These are phyloP conservation scores for Elephantulus edwardii DNA, from an alignment of 2,113 vertebrate species.

Conservation along the genomic window DNA sequence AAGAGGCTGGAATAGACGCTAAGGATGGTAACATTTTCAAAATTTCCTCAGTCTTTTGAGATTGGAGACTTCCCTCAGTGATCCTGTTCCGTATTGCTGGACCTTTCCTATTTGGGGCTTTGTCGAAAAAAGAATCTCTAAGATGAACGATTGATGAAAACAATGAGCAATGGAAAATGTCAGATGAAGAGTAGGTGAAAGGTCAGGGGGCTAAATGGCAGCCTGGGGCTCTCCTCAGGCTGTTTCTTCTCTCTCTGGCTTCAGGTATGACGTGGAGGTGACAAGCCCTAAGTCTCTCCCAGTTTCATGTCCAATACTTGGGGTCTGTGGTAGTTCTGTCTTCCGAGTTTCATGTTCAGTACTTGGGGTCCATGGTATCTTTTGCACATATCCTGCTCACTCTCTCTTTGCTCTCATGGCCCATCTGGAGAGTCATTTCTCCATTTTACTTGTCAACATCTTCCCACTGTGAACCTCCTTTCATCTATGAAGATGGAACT, in stretches of 20 bases:
- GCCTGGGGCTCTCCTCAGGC: not conserved
- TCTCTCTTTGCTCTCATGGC: accelerated
- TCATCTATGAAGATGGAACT: not conserved
- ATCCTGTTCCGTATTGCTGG: not conserved
- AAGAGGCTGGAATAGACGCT: not conserved
- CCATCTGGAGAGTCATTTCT: not conserved
- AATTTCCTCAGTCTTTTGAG: not conserved
- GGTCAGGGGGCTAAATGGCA: not conserved
- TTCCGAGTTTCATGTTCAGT: no score
- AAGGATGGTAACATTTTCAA: accelerated
- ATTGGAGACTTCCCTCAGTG: not conserved
- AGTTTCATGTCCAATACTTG: not conserved
- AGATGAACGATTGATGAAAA: not conserved
- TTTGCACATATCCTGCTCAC: not conserved
- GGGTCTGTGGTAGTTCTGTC: no score
- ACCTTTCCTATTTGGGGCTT: not conserved
- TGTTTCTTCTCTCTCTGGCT: not conserved
- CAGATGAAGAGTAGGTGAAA: not conserved
- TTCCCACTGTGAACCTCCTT: not conserved
- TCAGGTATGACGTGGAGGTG: accelerated
- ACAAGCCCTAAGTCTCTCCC: not conserved
- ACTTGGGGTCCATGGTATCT: not conserved
- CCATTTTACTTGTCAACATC: accelerated
- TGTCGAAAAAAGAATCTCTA: not conserved
- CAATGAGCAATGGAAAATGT: not conserved